Base-by-base conservation (phyloP, 2,797 vertebrate species). In the Myotis findleyi region DNA sequence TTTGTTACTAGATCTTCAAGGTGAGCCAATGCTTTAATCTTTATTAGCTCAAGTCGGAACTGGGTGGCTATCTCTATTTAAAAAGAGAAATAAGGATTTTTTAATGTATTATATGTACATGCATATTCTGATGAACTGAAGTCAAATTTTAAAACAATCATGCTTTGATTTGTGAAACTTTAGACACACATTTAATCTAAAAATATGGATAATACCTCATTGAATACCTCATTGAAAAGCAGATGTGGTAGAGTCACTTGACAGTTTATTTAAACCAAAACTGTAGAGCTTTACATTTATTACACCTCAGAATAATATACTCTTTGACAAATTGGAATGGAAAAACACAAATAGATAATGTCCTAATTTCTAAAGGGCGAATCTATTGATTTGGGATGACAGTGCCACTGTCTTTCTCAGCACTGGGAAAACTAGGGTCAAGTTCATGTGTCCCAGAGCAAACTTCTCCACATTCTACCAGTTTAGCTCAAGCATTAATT, bases 1-100 rank as follows among this genome's bases (percentile, higher is more conserved):
- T 97, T 98, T 75, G 64, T 97, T 94, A 98, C 98, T 72, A 99
- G 95, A 18, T 98, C 98, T 62, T 98, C 96, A 71, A 99, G 53
- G 94, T 98, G 98, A 38, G 73, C 44, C 81, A 99, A 72, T 47
- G 98, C 98, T 87, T 99, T 99, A 59, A 94, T 86, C 97, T 99
- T 99, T 96, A 99, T 98, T 93, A 99, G 96, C 47, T 98, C 98
- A 95, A 99, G 98, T 59, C 98, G 99, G 85, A 98, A 97, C 91
- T 98, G 99, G 83, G 98, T 96, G n/a, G 97, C 97, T 53, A 55
- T 71, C 73, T 98, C 99, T 99, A 96, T 98, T 97, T 92, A 96
- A 96, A 98, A n/a, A 90, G 21, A 90, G 80, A 96, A 92, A 41
- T 13, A 68, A 53, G 20, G 4, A 71, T 53, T 81, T 81, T 85